Conservation (phyloP, 1,140 invertebrate genomes). For the Drosophila grimshawi region DNA sequence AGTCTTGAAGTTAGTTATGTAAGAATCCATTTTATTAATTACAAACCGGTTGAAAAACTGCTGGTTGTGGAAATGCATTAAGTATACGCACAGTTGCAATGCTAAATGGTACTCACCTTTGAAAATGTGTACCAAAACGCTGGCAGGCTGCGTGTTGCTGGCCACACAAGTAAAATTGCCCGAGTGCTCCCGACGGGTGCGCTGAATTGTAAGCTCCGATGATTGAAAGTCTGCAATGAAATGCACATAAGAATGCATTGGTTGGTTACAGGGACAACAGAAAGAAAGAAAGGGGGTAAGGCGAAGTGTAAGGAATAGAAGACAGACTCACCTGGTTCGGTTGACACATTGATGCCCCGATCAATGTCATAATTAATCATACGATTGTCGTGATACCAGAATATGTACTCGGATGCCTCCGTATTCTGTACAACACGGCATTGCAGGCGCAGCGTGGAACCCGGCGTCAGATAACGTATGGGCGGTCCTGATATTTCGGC, state of each 20-base stretch:
- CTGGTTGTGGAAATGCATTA: constrained; percentile 1
- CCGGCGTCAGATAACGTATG: constrained; percentile 94
- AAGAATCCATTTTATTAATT: no score
- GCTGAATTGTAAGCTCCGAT: constrained; percentile 88
- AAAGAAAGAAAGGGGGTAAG: neutral
- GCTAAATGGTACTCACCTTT: constrained; percentile 87
- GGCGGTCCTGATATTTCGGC: constrained; percentile 93
- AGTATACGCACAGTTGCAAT: constrained; percentile 6
- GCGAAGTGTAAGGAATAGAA: neutral
- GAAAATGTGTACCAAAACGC: constrained; percentile 93
- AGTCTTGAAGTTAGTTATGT: no score
- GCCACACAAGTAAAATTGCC: constrained; percentile 95
- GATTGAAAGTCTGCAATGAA: constrained; percentile 86
- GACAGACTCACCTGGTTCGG: constrained; percentile 85
- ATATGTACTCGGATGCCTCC: constrained; percentile 92
- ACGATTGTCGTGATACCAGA: constrained; percentile 95
- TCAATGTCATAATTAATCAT: constrained; percentile 96
- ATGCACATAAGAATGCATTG: constrained; percentile 28
- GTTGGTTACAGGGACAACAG: neutral
- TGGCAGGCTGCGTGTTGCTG: constrained; percentile 93
- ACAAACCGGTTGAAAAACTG: constrained; percentile 6
- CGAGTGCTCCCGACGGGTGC: constrained; percentile 89
- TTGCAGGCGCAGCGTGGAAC: constrained; percentile 91
- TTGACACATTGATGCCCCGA: constrained; percentile 92
- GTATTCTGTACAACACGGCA: constrained; percentile 93